Percentiles rank a stretch among this genome's conserved stretches.
These are phyloP conservation scores for Oryzias curvinotus DNA, from an alignment of 2,113 vertebrate species.

Conservation along the genomic window DNA sequence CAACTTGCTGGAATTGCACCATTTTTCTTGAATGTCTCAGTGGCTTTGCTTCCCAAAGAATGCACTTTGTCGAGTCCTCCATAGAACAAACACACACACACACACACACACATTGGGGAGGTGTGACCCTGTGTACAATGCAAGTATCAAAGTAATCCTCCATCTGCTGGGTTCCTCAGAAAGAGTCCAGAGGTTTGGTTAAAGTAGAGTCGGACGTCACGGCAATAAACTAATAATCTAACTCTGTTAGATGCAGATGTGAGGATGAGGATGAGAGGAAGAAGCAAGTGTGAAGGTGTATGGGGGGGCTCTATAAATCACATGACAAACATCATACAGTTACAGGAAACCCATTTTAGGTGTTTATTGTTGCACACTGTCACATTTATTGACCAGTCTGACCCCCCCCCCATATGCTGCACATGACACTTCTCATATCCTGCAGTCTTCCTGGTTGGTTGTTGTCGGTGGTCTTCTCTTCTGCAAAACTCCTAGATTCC, in stretches of 20 bases:
- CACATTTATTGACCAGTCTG: too few species aligned
- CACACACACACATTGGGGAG: constrained; percentile 21
- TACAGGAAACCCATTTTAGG: too few species aligned
- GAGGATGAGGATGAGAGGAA: too few species aligned
- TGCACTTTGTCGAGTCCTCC: constrained; percentile 48
- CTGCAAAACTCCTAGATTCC: constrained; percentile 1
- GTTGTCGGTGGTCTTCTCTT: constrained; percentile 27
- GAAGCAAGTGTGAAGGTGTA: too few species aligned
- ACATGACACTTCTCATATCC: constrained; percentile 44
- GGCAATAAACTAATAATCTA: constrained; percentile 58
- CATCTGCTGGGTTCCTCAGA: constrained; percentile 13
- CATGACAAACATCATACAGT: too few species aligned
- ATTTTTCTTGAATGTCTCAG: constrained; percentile 71
- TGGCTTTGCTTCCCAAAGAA: constrained; percentile 73
- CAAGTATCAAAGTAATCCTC: constrained; percentile 61
- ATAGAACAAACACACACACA: constrained; percentile 9
- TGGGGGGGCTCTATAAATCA: too few species aligned
- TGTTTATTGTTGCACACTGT: too few species aligned
- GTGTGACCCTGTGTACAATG: constrained; percentile 40
- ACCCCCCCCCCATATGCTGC: constrained; percentile 11
- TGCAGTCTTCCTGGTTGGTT: constrained; percentile 67
- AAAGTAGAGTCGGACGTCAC: constrained; percentile 60
- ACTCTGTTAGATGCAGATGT: too few species aligned
- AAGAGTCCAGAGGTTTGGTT: constrained; percentile 3
- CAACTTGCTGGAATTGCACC: constrained; percentile 64